Conservation (phyloP, 2,888 invertebrate genomes). For the Drosophila fulvimacula region DNA sequence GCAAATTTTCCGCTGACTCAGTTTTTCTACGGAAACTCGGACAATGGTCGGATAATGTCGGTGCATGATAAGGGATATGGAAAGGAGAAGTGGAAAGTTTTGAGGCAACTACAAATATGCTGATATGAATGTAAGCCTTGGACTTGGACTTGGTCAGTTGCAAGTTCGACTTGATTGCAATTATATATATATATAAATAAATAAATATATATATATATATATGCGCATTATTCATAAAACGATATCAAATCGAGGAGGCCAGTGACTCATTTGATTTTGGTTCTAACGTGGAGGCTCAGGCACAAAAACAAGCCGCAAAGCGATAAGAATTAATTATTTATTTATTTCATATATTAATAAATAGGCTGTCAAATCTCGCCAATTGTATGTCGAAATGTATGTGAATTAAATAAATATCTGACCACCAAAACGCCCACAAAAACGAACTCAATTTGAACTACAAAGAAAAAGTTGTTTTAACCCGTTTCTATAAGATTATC, state of each 20-base stretch:
- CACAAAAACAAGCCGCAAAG: constrained; percentile 55
- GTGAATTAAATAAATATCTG: constrained; percentile 11
- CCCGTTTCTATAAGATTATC: not conserved
- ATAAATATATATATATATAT: not conserved
- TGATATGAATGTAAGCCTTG: constrained; percentile 46
- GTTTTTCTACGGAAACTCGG: constrained; percentile 28
- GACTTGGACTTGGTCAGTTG: constrained; percentile 37
- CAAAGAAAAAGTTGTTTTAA: not conserved
- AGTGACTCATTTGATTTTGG: constrained; percentile 52
- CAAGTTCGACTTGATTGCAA: constrained; percentile 19
- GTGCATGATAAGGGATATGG: constrained; percentile 44
- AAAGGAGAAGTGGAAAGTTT: constrained; percentile 48
- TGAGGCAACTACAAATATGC: constrained; percentile 28
- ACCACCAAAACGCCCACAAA: constrained; percentile 37
- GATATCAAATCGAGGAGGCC: constrained; percentile 58
- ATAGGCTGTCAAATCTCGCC: constrained; percentile 13
- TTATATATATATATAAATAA: not conserved
- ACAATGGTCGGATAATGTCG: constrained; percentile 37
- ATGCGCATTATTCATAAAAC: constrained; percentile 40
- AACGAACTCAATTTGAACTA: not conserved
- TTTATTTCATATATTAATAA: constrained; percentile 7
- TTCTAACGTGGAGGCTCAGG: constrained; percentile 40
- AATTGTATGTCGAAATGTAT: not conserved
- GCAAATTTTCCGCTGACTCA: constrained; percentile 67
- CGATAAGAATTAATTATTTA: constrained; percentile 35